Base-by-base conservation (phyloP, 2,797 vertebrate species). In the Lophius americanus region DNA sequence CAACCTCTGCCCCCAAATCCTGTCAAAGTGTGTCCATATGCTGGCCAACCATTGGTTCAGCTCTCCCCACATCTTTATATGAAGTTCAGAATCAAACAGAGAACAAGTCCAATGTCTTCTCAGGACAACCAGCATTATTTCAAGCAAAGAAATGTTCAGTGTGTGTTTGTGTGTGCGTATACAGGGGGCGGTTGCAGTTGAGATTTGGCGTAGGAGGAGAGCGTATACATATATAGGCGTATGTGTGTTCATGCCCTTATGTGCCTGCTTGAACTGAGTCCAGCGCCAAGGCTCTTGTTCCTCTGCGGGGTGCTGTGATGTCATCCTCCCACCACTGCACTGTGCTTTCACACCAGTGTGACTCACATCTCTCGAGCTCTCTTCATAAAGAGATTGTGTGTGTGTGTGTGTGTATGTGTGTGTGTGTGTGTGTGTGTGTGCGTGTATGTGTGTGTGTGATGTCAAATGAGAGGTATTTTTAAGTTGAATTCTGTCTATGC, bases 241-340 rank as follows among this genome's bases (percentile, higher is more conserved):
- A 57, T 60, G 58, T 53, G 35, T 61, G 56, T 65, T 32, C 4
- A 1, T 65, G 52, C 63, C 65, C 70, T 51, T 84, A 63, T 73
- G 59, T 85, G 59, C 33, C 2, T 64, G 47, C 56, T 80, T 83
- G 75, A 76, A 76, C 23, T 6, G 57, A 55, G 68, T 84, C 90
- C 89, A 88, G 76, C 83, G 88, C 85, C 61, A 51, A 80, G 83
- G 82, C 79, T 79, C 87, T 92, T 91, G 81, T 87, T 87, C 81
- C 68, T 68, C 85, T 88, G 85, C 90, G 83, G 88, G 87, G 85
- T 85, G 84, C 85, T 84, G 85, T 91, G 93, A 93, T 91, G 91
- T 93, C 92, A 92, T 92, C 92, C 92, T 87, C 92, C 93, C 91
- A 94, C 92, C 74, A 81, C 79, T 74, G 72, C 60, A 36, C 85